These are phyloP conservation scores for Grapholita molesta DNA, from an alignment of 1,140 invertebrate species.

Conservation along the genomic window DNA sequence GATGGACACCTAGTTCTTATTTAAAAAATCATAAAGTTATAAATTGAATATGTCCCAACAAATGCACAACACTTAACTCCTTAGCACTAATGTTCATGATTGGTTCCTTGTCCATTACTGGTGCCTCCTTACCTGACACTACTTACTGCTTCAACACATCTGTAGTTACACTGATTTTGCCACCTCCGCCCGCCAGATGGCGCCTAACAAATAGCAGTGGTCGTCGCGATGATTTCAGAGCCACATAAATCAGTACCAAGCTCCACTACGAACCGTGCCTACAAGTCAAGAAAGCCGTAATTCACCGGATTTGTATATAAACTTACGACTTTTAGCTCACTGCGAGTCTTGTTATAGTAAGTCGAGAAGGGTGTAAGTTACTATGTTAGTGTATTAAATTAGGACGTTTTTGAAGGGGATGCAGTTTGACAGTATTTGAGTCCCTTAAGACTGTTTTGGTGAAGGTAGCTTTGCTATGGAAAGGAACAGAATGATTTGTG, in stretches of 20 bases:
- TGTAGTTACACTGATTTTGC: background rate
- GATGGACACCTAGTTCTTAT: too few species aligned
- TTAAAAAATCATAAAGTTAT: too few species aligned
- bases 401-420: background rate
- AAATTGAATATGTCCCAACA: too few species aligned
- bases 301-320: background rate
- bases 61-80: too few species aligned
- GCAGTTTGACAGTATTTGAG: background rate
- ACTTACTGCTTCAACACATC: background rate
- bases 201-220: background rate
- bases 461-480: background rate
- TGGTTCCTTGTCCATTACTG: too few species aligned
- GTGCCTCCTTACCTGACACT: too few species aligned
- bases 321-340: background rate
- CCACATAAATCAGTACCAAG: background rate
- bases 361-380: background rate
- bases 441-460: background rate
- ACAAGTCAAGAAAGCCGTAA: background rate
- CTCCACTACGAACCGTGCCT: too few species aligned
- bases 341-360: background rate
- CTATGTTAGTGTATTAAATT: background rate
- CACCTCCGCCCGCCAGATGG: background rate
- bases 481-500: too few species aligned
- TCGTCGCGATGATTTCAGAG: background rate
- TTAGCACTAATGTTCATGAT: too few species aligned